phyloP scores from a whole-genome alignment of 2,888 invertebrate species.

The Andrena fulva region DNA sequence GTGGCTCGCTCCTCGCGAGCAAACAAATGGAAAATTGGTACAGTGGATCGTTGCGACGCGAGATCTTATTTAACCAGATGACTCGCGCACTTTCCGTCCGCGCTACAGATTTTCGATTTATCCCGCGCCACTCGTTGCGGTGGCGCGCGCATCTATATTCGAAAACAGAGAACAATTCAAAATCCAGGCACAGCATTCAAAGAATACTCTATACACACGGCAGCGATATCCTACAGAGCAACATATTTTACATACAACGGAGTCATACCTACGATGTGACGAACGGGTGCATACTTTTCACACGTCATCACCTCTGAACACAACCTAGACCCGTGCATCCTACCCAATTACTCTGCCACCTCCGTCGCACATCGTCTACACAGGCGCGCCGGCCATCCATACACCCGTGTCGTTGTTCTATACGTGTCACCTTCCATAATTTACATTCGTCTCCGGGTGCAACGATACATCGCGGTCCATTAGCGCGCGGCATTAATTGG shows the following conservation, averaged over 20 bases:
- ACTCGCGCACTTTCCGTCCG: neutral
- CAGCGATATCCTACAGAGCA: neutral
- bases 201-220: neutral
- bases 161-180: neutral
- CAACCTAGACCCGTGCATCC: constrained; percentile 37
- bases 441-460: constrained; percentile 46
- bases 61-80: neutral
- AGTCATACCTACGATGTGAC: constrained; percentile 37
- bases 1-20: neutral
- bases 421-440: constrained; percentile 44
- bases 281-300: constrained; percentile 59
- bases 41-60: too few relatives aligned
- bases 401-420: constrained; percentile 32
- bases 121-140: neutral
- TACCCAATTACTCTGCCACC: constrained; percentile 33
- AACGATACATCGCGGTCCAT: constrained; percentile 36
- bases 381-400: neutral
- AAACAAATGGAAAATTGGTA: neutral
- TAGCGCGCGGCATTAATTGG: constrained; percentile 44
- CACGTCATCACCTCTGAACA: constrained; percentile 23
- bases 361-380: constrained; percentile 17
- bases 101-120: neutral
- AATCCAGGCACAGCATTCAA: constrained; percentile 6
- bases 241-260: constrained; percentile 9
- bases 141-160: neutral